These are phyloP conservation scores for Sorex araneus DNA, from an alignment of 2,113 vertebrate species.

Conservation along the genomic window DNA sequence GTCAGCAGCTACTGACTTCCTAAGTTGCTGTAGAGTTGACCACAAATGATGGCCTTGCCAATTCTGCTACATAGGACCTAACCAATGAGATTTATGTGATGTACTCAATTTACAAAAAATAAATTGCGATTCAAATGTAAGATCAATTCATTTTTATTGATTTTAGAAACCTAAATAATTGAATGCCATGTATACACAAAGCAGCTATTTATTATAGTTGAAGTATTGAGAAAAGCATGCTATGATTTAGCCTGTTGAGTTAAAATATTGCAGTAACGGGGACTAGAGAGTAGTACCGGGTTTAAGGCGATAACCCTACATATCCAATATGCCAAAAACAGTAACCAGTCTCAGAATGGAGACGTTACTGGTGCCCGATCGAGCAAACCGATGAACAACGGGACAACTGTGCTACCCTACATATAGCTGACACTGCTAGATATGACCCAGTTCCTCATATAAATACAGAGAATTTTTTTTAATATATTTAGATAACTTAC, in stretches of 20 bases:
- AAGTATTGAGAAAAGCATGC: background rate
- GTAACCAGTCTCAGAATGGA: too few relatives aligned
- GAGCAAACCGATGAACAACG: too few relatives aligned
- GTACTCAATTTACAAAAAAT: background rate
- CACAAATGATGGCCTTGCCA: background rate
- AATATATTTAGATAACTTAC: background rate
- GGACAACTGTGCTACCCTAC: too few relatives aligned
- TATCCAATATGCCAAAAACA: too few relatives aligned
- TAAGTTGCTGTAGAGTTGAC: background rate
- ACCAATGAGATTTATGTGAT: background rate
- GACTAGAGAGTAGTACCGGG: too few relatives aligned
- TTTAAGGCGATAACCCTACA: too few relatives aligned
- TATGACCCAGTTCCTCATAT: too few relatives aligned
- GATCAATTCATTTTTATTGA: background rate
- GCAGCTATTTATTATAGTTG: background rate
- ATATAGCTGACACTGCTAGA: too few relatives aligned
- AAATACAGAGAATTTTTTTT: too few relatives aligned
- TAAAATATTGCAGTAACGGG: background rate
- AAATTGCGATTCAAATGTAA: background rate
- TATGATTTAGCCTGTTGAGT: background rate
- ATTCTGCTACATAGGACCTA: background rate
- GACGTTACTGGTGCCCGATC: too few relatives aligned
- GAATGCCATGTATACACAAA: background rate
- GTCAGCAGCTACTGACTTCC: background rate
- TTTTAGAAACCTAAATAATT: conserved; percentile 19